These are phyloP conservation scores for Triops longicaudatus DNA, from an alignment of 1,140 invertebrate genomes.

Conservation along the genomic window DNA sequence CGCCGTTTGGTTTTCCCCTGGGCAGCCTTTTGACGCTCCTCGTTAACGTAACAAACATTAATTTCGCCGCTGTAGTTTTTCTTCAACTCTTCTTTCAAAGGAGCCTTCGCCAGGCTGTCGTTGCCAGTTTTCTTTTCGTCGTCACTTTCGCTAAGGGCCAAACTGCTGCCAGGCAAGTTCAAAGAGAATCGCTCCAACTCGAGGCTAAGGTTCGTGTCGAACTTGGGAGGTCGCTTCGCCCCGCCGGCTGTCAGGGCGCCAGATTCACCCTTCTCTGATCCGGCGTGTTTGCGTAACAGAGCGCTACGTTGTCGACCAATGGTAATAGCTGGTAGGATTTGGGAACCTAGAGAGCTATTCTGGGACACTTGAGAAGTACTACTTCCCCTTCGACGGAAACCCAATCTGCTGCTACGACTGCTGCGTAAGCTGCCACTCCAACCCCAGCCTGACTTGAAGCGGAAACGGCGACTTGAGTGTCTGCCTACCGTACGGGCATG, in stretches of 20 bases:
- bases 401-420: constrained; percentile 42
- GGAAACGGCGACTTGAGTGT: constrained; percentile 67
- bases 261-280: background rate
- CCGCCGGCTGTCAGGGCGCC: background rate
- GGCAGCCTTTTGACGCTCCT: constrained; percentile 4
- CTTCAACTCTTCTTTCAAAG: constrained; percentile 19
- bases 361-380: constrained; percentile 65
- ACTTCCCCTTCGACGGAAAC: constrained; percentile 53
- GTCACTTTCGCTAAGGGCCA: constrained; percentile 21
- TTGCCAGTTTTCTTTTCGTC: constrained; percentile 29
- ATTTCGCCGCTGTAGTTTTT: background rate
- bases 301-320: constrained; percentile 20
- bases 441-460: constrained; percentile 30
- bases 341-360: constrained; percentile 37
- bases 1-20: constrained; percentile 1
- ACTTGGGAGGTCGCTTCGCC: background rate
- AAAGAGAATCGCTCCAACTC: constrained; percentile 27
- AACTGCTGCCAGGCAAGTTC: constrained; percentile 24
- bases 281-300: background rate
- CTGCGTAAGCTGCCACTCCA: constrained; percentile 33
- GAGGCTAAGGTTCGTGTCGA: background rate
- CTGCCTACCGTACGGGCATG: constrained; percentile 43
- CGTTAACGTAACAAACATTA: background rate
- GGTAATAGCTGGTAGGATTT: constrained; percentile 36
- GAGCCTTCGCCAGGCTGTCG: constrained; percentile 9